Evolutionary conservation across 53 echinoderm and acorn worm genomes (phyloP).

Genomic region (Echinarachnius parma): DNA sequence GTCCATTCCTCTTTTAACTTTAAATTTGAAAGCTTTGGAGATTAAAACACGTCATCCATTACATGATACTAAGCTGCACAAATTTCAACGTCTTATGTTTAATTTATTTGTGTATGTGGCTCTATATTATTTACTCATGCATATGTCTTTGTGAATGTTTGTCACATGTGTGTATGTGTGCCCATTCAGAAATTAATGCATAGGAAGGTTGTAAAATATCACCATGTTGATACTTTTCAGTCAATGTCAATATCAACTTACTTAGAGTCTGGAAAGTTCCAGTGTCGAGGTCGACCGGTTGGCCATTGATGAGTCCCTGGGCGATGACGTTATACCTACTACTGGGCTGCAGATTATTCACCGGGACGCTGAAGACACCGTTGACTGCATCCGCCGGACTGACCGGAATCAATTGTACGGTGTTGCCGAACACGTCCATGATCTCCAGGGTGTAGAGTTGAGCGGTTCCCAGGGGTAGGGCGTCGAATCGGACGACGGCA

Average conservation of each 20-base stretch:
- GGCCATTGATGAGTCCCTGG: constrained; percentile 21
- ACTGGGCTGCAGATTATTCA: constrained; percentile 38
- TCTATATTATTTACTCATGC: too few species aligned
- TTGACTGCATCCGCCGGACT: constrained; percentile 33
- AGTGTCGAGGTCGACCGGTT: background rate
- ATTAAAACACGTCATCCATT: too few species aligned
- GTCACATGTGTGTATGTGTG: too few species aligned
- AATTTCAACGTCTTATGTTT: too few species aligned
- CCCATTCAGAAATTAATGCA: too few species aligned
- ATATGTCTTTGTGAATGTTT: too few species aligned
- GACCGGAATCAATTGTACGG: constrained; percentile 32
- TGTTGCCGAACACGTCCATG: constrained; percentile 20
- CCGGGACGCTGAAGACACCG: constrained; percentile 21
- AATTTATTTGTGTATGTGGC: too few species aligned
- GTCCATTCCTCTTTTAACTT: too few species aligned
- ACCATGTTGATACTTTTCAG: too few species aligned
- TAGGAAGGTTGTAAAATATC: too few species aligned
- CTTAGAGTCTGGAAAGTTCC: background rate
- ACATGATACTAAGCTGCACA: too few species aligned
- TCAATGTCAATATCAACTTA: background rate
- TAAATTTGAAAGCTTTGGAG: too few species aligned
- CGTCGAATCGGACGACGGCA: constrained; percentile 28
- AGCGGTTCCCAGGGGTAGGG: background rate
- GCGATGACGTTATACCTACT: constrained; percentile 30
- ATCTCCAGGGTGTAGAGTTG: constrained; percentile 35